A percentile compares a stretch with the other conserved stretches of the same genome.
Evolutionary conservation across 1,140 invertebrate genomes (phyloP).

Genomic region (Pectinophora gossypiella): DNA sequence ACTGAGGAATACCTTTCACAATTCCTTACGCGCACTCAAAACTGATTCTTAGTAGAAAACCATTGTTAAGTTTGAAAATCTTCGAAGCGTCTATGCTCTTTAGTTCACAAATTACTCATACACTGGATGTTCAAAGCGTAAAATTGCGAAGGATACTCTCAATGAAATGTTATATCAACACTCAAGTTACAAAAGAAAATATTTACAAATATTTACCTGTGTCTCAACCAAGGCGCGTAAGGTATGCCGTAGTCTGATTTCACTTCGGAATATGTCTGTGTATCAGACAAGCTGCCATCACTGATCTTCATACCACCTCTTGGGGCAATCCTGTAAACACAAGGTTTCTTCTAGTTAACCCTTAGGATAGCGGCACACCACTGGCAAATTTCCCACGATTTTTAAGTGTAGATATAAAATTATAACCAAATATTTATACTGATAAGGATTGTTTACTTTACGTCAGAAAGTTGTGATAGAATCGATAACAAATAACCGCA

Average conservation of each 20-base stretch:
- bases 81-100: no score
- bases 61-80: no score
- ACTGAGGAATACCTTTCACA: no score
- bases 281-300: slow-evolving; percentile 88
- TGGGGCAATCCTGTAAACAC: slow-evolving; percentile 67
- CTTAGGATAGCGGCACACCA: neutral
- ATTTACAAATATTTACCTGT: slow-evolving; percentile 71
- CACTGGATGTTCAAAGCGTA: no score
- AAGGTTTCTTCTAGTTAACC: neutral
- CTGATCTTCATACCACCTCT: slow-evolving; percentile 78
- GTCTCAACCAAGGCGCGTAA: slow-evolving; percentile 82
- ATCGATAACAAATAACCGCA: no score
- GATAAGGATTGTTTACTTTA: neutral
- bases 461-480: neutral
- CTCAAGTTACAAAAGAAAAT: neutral
- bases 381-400: neutral
- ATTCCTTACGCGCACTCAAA: no score
- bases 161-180: neutral
- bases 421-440: neutral
- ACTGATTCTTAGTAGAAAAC: no score
- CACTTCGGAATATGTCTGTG: slow-evolving; percentile 80
- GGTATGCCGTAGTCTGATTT: slow-evolving; percentile 81
- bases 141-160: no score
- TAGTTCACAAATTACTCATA: no score
- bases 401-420: neutral